Conservation (phyloP, 2,888 invertebrate species). For the Lingula anatina region DNA sequence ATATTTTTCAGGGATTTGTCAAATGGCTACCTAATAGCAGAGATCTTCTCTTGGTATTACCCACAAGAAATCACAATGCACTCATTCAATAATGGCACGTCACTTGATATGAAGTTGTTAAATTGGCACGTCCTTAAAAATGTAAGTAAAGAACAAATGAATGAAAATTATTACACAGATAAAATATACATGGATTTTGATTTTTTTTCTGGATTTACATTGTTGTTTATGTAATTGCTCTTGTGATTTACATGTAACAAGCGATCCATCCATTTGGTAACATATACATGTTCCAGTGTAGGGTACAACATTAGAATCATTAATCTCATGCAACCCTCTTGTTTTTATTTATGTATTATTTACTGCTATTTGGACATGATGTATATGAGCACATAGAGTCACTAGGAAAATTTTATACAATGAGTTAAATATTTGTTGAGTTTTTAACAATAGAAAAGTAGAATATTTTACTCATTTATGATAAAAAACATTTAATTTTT, state of each 20-base stretch:
- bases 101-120: slow-evolving; percentile 39
- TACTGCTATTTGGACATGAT: background rate
- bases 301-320: too few species aligned
- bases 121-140: slow-evolving; percentile 48
- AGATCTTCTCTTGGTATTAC: slow-evolving; percentile 52
- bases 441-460: too few species aligned
- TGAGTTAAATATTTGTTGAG: too few species aligned
- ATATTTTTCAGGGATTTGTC: slow-evolving; percentile 45
- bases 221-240: too few species aligned
- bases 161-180: too few species aligned
- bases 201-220: too few species aligned
- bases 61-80: slow-evolving; percentile 50
- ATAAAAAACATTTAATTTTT: too few species aligned
- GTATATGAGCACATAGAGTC: background rate
- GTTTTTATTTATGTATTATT: background rate
- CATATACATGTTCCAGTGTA: too few species aligned
- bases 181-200: too few species aligned
- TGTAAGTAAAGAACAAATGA: slow-evolving; percentile 26
- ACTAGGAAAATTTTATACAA: background rate
- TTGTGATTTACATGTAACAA: too few species aligned
- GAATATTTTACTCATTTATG: too few species aligned
- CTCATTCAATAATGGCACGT: slow-evolving; percentile 45
- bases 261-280: too few species aligned
- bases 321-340: background rate
- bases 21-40: slow-evolving; percentile 50